phyloP scores from a whole-genome alignment of 1,140 invertebrate genomes.

The Augochlora pura region DNA sequence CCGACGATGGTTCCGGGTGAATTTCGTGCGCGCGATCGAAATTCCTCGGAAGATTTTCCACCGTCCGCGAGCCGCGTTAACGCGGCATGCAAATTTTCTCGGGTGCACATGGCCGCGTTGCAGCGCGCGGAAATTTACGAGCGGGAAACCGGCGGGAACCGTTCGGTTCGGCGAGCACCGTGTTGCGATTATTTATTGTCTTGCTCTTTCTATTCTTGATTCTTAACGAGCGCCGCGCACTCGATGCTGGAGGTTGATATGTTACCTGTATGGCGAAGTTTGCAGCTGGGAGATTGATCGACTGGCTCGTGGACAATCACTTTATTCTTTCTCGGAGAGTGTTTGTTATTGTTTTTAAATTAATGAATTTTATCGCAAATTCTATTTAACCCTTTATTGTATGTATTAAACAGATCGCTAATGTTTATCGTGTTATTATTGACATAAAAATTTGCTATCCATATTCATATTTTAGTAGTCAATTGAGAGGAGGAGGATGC shows the following conservation, averaged over 20 bases:
- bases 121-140: constrained; percentile 7
- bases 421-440: too few relatives aligned
- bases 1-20: neutral
- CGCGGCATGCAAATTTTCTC: neutral
- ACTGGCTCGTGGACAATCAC: too few relatives aligned
- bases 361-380: too few relatives aligned
- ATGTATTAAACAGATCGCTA: too few relatives aligned
- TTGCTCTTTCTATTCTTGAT: neutral
- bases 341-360: too few relatives aligned
- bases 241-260: neutral
- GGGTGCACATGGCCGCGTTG: neutral
- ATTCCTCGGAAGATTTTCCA: constrained; percentile 8
- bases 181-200: neutral
- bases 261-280: too few relatives aligned
- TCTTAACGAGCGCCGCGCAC: neutral
- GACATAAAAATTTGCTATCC: too few relatives aligned
- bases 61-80: neutral
- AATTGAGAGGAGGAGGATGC: too few relatives aligned
- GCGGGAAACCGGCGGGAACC: neutral
- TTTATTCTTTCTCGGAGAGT: too few relatives aligned
- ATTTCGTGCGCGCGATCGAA: constrained; percentile 14
- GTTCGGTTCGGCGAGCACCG: neutral
- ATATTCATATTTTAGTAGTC: too few relatives aligned
- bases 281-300: too few relatives aligned
- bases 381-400: too few relatives aligned